Conservation (phyloP, 1,140 invertebrate species). For the Ceratitis capitata region DNA sequence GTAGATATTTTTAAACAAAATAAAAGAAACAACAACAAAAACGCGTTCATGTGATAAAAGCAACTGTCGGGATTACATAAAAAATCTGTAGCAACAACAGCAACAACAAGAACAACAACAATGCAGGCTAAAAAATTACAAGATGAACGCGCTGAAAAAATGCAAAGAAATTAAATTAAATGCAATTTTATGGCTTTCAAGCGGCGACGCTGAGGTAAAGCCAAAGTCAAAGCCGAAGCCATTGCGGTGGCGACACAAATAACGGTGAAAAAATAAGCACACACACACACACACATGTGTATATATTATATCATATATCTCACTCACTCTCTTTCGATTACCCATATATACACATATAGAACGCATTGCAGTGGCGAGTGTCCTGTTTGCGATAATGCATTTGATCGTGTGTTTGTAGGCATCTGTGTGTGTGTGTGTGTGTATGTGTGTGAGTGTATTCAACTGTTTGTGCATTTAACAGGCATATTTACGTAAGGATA, state of each 20-base stretch:
- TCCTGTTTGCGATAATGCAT: not conserved
- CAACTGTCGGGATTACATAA: conserved; percentile 6
- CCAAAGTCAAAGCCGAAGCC: conserved; percentile 33
- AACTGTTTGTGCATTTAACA: not conserved
- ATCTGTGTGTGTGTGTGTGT: not conserved
- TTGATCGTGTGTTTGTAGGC: not conserved
- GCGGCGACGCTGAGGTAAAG: conserved; percentile 13
- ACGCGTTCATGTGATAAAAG: not conserved
- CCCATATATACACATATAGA: too few relatives aligned
- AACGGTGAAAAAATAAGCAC: not conserved
- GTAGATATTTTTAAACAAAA: not conserved
- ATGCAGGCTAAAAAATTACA: not conserved
- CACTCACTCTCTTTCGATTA: not conserved
- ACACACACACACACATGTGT: not conserved
- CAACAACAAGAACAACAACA: not conserved
- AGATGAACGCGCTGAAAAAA: conserved; percentile 30
- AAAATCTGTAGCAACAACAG: too few relatives aligned
- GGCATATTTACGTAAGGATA: conserved; percentile 27
- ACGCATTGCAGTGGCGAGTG: not conserved
- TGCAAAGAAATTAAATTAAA: conserved; percentile 35
- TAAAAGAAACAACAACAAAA: too few relatives aligned
- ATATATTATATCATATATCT: too few relatives aligned
- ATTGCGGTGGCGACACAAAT: not conserved
- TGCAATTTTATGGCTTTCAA: conserved; percentile 38
- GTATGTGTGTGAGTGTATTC: not conserved